Conservation (phyloP, 2,113 vertebrate species). For the Lepus europaeus region DNA sequence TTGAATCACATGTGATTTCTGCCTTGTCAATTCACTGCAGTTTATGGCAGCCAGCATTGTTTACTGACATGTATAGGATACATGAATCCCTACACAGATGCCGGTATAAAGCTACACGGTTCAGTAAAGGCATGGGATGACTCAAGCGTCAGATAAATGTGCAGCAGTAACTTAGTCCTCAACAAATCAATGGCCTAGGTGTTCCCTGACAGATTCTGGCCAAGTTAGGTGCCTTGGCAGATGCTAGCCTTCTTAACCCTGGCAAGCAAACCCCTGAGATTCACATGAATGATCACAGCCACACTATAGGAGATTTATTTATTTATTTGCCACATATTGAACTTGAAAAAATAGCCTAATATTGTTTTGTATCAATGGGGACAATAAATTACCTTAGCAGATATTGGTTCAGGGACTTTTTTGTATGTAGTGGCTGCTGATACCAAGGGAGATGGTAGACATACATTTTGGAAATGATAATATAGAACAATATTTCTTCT, state of each 20-base stretch:
- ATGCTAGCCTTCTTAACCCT: not conserved
- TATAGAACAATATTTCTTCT: not conserved
- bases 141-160: not conserved
- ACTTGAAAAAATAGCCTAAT: not conserved
- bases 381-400: not conserved
- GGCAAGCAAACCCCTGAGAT: not conserved
- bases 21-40: not conserved
- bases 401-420: not conserved
- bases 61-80: not conserved
- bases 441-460: not conserved
- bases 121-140: not conserved
- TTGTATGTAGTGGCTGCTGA: not conserved
- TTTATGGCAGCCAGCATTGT: not conserved
- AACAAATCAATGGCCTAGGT: no score
- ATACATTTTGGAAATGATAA: not conserved
- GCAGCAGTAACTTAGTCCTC: not conserved
- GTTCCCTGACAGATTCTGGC: not conserved
- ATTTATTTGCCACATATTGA: not conserved
- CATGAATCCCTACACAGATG: not conserved
- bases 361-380: not conserved
- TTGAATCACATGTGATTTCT: not conserved
- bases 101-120: not conserved
- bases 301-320: not conserved
- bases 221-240: not conserved
- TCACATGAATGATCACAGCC: not conserved